Percentiles rank a stretch among this genome's conserved stretches.
Conservation (phyloP, 2,113 vertebrate genomes). For the Lagopus muta region DNA sequence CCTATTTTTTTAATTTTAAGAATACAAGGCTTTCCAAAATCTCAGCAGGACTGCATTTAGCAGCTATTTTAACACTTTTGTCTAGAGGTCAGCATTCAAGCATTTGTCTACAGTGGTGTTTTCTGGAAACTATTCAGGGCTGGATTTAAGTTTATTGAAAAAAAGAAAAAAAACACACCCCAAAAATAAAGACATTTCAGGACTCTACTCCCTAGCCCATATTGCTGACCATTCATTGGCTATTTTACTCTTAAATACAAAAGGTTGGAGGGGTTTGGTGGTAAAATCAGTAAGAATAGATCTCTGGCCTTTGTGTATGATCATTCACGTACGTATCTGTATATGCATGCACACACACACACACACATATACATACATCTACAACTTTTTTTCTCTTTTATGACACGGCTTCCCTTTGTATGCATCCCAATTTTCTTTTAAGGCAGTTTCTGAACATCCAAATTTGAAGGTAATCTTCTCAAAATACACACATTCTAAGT, state of each 20-base stretch:
- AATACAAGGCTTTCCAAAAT: background rate
- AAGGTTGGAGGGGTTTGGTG: background rate
- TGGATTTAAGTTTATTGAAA: background rate
- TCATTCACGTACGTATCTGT: background rate
- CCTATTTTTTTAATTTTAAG: background rate
- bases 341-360: background rate
- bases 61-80: background rate
- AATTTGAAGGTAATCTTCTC: background rate
- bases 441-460: background rate
- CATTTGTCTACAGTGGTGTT: background rate
- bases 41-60: background rate
- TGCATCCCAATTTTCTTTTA: background rate
- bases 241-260: background rate
- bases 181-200: background rate
- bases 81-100: background rate
- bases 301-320: background rate
- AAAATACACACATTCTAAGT: background rate
- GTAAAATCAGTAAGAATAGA: background rate
- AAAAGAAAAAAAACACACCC: too few relatives aligned
- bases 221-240: background rate
- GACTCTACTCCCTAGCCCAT: background rate
- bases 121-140: background rate
- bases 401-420: background rate
- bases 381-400: background rate
- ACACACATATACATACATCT: accelerated